phyloP scores from a whole-genome alignment of 2,797 vertebrate genomes.

The Alcedo quadribrachys region DNA sequence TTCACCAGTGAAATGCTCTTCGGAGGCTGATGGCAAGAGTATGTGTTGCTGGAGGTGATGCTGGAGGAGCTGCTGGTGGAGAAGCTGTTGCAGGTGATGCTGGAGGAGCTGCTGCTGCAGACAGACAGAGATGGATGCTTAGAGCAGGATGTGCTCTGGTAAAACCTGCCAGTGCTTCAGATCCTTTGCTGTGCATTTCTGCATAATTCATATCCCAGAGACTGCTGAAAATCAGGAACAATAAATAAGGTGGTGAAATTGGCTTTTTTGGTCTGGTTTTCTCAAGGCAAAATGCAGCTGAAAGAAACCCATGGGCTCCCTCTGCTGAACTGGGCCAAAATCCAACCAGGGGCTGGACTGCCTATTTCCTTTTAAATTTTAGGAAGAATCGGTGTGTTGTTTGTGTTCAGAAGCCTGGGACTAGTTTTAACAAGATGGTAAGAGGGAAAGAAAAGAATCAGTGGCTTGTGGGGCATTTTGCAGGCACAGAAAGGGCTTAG shows the following conservation, averaged over 20 bases:
- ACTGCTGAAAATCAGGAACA: background rate
- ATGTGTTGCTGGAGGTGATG: background rate
- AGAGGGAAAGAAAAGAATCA: background rate
- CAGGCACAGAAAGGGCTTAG: background rate
- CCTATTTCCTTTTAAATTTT: background rate
- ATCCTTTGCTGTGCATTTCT: background rate
- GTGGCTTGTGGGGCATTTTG: background rate
- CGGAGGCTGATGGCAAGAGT: fast-evolving
- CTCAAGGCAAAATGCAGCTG: background rate
- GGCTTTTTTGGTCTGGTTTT: background rate
- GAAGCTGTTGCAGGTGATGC: background rate
- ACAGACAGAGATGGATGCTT: background rate
- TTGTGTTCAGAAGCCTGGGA: background rate
- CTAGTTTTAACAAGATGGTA: background rate
- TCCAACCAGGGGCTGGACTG: background rate
- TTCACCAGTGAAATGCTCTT: fast-evolving
- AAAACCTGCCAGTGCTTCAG: background rate
- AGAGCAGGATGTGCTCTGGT: fast-evolving
- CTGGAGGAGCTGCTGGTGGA: background rate
- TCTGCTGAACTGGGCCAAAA: background rate
- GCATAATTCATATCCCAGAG: conserved; percentile 37
- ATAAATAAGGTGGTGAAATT: background rate
- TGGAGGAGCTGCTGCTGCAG: background rate
- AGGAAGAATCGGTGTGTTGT: background rate
- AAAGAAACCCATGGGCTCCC: background rate